These are phyloP conservation scores for Cephus cinctus DNA, from an alignment of 1,140 invertebrate species.

Conservation along the genomic window DNA sequence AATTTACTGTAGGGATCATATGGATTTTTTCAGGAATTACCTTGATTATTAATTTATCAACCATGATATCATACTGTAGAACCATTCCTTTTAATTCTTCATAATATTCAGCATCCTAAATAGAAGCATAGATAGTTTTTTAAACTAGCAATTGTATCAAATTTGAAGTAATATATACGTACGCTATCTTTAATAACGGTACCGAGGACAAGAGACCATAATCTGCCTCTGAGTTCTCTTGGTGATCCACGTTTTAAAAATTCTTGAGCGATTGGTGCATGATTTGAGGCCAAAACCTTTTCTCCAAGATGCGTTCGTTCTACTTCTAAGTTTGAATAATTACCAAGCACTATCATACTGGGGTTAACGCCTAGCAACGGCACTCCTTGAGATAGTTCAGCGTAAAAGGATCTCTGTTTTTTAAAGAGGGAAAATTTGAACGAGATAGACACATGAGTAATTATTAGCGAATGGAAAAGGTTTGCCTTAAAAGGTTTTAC, in stretches of 20 bases:
- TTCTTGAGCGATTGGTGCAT: constrained; percentile 77
- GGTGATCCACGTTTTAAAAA: constrained; percentile 86
- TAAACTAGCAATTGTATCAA: constrained; percentile 5
- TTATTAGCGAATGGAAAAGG: background rate
- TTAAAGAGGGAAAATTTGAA: constrained; percentile 24
- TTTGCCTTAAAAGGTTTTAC: constrained; percentile 55
- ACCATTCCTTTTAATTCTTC: constrained; percentile 80
- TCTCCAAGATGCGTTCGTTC: constrained; percentile 68
- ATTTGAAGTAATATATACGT: constrained; percentile 21
- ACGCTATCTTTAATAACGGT: constrained; percentile 69
- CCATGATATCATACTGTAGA: constrained; percentile 86
- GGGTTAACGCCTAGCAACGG: constrained; percentile 68
- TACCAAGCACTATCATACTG: constrained; percentile 57
- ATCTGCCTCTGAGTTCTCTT: constrained; percentile 68
- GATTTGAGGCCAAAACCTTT: constrained; percentile 65
- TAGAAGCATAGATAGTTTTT: constrained; percentile 23
- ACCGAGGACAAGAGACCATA: constrained; percentile 83
- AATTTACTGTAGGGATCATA: background rate
- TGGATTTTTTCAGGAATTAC: constrained; percentile 45
- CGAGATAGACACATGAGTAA: background rate
- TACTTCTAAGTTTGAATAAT: constrained; percentile 63
- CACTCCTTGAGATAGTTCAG: constrained; percentile 67
- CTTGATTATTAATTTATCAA: constrained; percentile 93
- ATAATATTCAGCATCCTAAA: constrained; percentile 80
- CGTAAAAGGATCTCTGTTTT: constrained; percentile 65